A percentile compares a stretch with the other conserved stretches of the same genome.
phyloP scores from a whole-genome alignment of 1,140 invertebrate genomes.

The Drosophila saltans region DNA sequence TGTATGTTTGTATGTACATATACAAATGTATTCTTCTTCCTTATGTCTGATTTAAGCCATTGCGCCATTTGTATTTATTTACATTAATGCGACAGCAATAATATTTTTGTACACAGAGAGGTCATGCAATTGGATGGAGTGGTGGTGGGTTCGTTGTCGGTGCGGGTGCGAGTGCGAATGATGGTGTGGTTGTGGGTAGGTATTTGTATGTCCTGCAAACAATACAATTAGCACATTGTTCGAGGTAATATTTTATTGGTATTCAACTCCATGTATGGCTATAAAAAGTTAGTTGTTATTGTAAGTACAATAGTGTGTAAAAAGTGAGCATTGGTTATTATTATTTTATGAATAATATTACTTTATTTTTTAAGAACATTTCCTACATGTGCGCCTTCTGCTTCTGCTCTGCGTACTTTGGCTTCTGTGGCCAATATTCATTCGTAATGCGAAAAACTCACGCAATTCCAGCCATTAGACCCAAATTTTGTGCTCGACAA shows the following conservation, averaged over 20 bases:
- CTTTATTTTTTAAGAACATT: slow-evolving; percentile 43
- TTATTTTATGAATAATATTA: neutral
- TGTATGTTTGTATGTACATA: slow-evolving; percentile 21
- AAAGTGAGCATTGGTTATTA: slow-evolving; percentile 9
- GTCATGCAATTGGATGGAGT: neutral
- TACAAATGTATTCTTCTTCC: slow-evolving; percentile 30
- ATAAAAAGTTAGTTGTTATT: slow-evolving; percentile 62
- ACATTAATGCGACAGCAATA: slow-evolving; percentile 51
- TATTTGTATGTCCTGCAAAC: slow-evolving; percentile 30
- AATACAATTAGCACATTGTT: slow-evolving; percentile 37
- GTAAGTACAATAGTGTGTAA: slow-evolving; percentile 47
- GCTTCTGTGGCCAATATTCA: no score
- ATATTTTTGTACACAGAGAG: slow-evolving; percentile 20
- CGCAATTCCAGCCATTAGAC: slow-evolving; percentile 57
- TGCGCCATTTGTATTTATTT: slow-evolving; percentile 36
- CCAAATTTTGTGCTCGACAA: slow-evolving; percentile 76
- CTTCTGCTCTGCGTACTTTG: no score
- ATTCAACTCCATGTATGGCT: slow-evolving; percentile 47
- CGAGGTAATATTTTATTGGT: slow-evolving; percentile 47
- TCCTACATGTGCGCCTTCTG: slow-evolving; percentile 65
- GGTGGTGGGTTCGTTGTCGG: no score
- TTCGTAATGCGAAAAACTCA: slow-evolving; percentile 65
- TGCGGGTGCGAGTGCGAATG: no score
- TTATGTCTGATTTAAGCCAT: slow-evolving; percentile 44
- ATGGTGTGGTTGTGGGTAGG: no score